phyloP scores from a whole-genome alignment of 2,113 vertebrate genomes.

The Cinclus cinclus region DNA sequence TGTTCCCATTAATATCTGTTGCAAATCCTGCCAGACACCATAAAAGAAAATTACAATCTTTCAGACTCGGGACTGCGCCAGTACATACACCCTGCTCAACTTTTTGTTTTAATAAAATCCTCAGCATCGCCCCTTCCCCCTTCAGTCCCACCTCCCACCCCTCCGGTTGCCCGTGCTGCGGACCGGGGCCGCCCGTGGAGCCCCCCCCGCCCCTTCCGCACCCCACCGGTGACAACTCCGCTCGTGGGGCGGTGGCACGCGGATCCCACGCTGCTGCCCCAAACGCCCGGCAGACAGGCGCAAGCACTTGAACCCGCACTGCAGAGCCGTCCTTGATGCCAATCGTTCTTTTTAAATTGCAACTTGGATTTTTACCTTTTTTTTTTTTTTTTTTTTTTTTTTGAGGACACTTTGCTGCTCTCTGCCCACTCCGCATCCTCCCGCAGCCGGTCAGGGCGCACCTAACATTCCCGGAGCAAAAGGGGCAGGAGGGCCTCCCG shows the following conservation, averaged over 20 bases:
- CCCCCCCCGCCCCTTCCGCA: not conserved
- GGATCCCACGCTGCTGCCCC: not conserved
- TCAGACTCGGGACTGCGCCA: slow-evolving; percentile 60
- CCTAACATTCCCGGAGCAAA: too few relatives aligned
- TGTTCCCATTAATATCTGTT: slow-evolving; percentile 77
- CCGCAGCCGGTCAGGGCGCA: not conserved
- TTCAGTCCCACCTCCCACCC: not conserved
- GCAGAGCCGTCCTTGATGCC: not conserved
- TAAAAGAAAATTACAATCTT: slow-evolving; percentile 79
- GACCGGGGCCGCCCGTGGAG: not conserved
- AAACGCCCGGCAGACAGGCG: not conserved
- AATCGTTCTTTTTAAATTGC: not conserved
- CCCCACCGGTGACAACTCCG: not conserved
- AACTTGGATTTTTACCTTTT: not conserved
- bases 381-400: not conserved
- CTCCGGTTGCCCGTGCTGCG: not conserved
- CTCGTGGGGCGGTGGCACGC: not conserved
- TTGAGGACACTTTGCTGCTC: not conserved
- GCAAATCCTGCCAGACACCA: slow-evolving; percentile 76
- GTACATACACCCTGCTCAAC: slow-evolving; percentile 62
- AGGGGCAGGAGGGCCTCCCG: not conserved
- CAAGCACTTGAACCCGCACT: not conserved
- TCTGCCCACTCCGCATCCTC: not conserved
- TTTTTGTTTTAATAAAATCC: slow-evolving; percentile 65
- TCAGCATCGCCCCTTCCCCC: slow-evolving; percentile 28